A percentile compares a stretch with the other conserved stretches of the same genome.
These are phyloP conservation scores for Hetaerina titia DNA, from an alignment of 2,888 invertebrate genomes.

Conservation along the genomic window DNA sequence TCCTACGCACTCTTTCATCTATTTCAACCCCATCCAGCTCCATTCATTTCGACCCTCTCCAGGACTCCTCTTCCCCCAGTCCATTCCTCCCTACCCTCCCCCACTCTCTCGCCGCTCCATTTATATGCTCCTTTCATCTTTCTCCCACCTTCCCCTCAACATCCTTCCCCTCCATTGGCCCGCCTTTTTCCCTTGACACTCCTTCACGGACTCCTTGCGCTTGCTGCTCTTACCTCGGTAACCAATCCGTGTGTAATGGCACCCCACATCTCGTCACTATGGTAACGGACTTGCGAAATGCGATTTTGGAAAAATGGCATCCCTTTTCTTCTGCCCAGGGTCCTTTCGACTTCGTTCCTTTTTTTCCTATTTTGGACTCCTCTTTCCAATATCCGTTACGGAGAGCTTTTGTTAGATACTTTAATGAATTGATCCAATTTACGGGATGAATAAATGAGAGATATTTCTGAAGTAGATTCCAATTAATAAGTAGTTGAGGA, in stretches of 20 bases:
- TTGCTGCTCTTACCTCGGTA: neutral
- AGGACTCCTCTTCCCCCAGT: neutral
- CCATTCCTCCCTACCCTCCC: neutral
- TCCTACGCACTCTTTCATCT: conserved; percentile 19
- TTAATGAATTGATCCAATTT: neutral
- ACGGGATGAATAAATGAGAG: too few species aligned
- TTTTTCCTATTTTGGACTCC: neutral
- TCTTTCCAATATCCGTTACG: neutral
- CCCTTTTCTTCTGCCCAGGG: neutral
- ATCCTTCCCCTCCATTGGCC: too few species aligned
- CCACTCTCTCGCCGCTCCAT: neutral
- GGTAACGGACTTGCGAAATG: neutral
- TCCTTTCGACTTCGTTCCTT: neutral
- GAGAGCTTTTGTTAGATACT: neutral
- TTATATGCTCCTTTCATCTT: too few species aligned
- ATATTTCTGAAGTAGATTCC: too few species aligned
- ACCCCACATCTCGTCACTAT: neutral
- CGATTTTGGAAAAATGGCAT: neutral
- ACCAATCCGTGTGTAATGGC: neutral
- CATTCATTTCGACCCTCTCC: neutral
- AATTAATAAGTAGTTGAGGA: too few species aligned
- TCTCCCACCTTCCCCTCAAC: too few species aligned
- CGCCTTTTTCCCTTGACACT: neutral
- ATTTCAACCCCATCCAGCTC: conserved; percentile 20
- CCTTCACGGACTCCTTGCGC: neutral